Evolutionary conservation across 92 coral and sea anemone genomes (phyloP).

Genomic region (Palythoa caribaeorum): DNA sequence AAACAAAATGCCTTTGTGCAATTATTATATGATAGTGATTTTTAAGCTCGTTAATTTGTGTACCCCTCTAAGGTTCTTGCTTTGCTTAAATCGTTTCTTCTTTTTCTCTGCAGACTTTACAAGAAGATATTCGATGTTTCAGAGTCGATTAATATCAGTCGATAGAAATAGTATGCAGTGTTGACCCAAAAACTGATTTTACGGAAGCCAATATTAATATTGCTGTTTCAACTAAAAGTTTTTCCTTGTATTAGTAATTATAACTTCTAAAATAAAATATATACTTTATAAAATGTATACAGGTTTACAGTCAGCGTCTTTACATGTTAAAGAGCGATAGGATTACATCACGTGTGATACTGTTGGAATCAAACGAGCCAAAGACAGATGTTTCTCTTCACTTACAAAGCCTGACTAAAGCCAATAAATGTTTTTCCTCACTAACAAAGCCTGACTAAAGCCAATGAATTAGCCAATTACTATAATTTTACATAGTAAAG

Average conservation of each 20-base stretch:
- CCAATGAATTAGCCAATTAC: background rate
- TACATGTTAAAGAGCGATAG: background rate
- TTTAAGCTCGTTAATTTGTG: background rate
- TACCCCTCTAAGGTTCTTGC: too few relatives aligned
- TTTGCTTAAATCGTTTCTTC: background rate
- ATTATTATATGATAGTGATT: background rate
- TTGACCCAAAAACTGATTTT: too few relatives aligned
- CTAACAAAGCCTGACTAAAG: background rate
- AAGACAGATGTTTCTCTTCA: background rate
- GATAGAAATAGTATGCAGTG: too few relatives aligned
- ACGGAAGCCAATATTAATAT: too few relatives aligned
- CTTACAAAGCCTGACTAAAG: background rate
- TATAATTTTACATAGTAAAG: background rate
- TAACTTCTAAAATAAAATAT: background rate
- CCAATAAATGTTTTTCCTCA: background rate
- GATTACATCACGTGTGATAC: background rate
- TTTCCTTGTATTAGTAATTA: background rate
- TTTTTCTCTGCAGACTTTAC: background rate
- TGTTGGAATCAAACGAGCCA: background rate
- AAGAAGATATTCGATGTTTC: background rate
- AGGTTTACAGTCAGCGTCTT: background rate
- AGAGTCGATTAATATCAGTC: too few relatives aligned
- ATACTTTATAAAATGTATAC: background rate
- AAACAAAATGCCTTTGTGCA: slow-evolving; percentile 3
- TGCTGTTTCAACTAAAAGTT: too few relatives aligned